These are phyloP conservation scores for Zonotrichia leucophrys DNA, from an alignment of 2,113 vertebrate species.

Conservation along the genomic window DNA sequence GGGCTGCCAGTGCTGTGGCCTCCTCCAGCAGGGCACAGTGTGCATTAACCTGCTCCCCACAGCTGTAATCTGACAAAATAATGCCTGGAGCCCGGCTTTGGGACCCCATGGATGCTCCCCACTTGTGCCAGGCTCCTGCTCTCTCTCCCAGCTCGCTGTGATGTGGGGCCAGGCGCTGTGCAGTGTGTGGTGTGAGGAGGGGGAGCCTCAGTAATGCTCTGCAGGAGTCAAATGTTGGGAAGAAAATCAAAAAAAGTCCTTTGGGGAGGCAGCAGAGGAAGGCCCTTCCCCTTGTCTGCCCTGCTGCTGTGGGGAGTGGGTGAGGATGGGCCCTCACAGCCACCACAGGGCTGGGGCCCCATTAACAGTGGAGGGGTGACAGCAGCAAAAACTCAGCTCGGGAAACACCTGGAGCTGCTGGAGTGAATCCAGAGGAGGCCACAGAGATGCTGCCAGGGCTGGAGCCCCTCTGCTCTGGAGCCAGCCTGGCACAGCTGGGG, in stretches of 20 bases:
- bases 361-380: fast-evolving
- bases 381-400: background rate
- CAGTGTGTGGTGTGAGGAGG: fast-evolving
- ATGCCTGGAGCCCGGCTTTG: background rate
- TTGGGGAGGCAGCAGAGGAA: background rate
- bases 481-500: background rate
- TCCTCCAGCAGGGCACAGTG: background rate
- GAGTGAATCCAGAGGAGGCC: background rate
- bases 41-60: background rate
- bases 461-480: background rate
- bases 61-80: background rate
- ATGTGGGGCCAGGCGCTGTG: fast-evolving
- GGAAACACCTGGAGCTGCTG: background rate
- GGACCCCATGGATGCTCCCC: background rate
- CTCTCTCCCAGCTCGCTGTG: background rate
- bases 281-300: fast-evolving
- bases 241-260: too few species aligned
- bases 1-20: fast-evolving
- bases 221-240: background rate
- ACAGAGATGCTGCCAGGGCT: fast-evolving
- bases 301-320: fast-evolving
- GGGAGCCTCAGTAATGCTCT: background rate
- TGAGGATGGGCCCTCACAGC: fast-evolving
- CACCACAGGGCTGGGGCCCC: fast-evolving
- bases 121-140: background rate